Base-by-base conservation (phyloP, 2,888 invertebrate species). In the Lymantria monacha region DNA sequence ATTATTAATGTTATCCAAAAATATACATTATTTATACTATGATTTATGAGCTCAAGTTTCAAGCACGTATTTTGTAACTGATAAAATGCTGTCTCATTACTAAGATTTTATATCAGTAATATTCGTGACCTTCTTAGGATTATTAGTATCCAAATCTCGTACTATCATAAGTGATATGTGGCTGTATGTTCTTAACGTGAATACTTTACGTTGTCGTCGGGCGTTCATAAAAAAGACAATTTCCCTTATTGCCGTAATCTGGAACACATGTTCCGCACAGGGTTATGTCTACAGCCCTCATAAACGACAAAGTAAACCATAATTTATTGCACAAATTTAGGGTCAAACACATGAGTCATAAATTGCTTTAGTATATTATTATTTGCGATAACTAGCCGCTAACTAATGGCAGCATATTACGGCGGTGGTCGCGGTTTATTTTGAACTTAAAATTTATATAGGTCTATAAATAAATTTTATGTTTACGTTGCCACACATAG, bases 151-250 rank as follows among this genome's bases (percentile, higher is more conserved):
- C 68, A 67, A 71, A 72, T 70, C 71, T 70, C 66, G 63, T 63
- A 70, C 66, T 63, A 59, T 53, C 62, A 57, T 72, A 72, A 74
- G 74, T 74, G 73, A 61, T 66, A 61, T 64, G 61, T 65, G 51
- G 59, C 64, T 59, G 70, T 47, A 66, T 66, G 67, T 67, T 72
- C 73, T 70, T 71, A 68, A 61, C 76, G 73, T 78, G 85, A 85
- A 86, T 85, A 84, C 84, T 85, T 86, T 81, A 84, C 85, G 81
- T 79, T 74, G 82, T 79, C 79, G 82, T 65, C 75, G 73, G 73
- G 79, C 88, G 85, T 89, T 87, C 90, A 89, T 90, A 90, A 89
- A 90, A 90, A 90, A 89, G 88, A 91, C 90, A 91, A 90, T 90
- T 87, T 88, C 83, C 87, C 87, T 89, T 91, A 91, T 90, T 88